Evolutionary conservation across 2,888 invertebrate genomes (phyloP).

Genomic region (Himalopsyche japonica): DNA sequence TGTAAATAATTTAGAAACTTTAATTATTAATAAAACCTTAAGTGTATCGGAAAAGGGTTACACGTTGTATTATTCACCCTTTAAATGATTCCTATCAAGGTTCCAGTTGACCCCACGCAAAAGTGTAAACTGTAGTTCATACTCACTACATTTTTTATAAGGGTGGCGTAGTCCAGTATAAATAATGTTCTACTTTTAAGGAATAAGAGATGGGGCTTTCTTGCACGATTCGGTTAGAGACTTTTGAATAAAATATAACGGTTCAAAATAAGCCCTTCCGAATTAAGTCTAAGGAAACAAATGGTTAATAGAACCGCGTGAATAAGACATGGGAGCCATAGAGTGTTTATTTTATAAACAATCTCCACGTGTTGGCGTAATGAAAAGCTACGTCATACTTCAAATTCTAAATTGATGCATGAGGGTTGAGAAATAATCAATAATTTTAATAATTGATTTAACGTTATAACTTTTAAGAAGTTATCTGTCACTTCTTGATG

Average conservation of each 20-base stretch:
- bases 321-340: not conserved
- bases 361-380: not conserved
- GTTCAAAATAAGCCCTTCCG: not conserved
- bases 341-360: not conserved
- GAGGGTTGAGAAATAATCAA: no score
- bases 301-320: not conserved
- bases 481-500: no score
- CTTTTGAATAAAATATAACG: slow-evolving; percentile 1
- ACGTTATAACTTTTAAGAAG: no score
- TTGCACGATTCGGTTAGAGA: not conserved
- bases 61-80: not conserved
- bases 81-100: not conserved
- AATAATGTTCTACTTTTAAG: not conserved
- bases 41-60: not conserved
- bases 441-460: no score
- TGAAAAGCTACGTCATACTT: not conserved
- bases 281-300: not conserved
- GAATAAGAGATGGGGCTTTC: not conserved
- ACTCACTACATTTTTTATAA: not conserved
- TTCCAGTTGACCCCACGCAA: not conserved
- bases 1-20: no score
- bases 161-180: not conserved
- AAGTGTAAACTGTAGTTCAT: not conserved
- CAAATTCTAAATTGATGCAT: no score
- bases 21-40: no score